These are phyloP conservation scores for Drosophila suboccidentalis DNA, from an alignment of 2,888 invertebrate genomes.

Conservation along the genomic window DNA sequence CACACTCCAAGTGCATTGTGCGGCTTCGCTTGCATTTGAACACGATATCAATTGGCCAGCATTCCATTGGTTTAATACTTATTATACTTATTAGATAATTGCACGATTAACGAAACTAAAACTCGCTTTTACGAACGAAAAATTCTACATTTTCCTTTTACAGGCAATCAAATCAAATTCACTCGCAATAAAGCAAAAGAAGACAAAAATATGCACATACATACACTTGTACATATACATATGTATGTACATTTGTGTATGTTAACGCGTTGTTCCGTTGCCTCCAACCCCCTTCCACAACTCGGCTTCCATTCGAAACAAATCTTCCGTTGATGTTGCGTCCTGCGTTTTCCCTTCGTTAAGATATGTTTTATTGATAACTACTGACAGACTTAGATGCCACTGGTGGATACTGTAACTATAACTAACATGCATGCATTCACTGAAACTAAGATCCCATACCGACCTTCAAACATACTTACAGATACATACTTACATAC, in stretches of 20 bases:
- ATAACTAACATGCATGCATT: conserved; percentile 39
- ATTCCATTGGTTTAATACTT: conserved; percentile 53
- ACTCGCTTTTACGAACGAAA: conserved; percentile 23
- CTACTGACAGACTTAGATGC: conserved; percentile 65
- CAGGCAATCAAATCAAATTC: conserved; percentile 44
- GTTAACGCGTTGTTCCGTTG: conserved; percentile 24
- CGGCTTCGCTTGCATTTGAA: conserved; percentile 54
- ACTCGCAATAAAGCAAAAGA: conserved; percentile 12
- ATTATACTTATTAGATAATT: conserved; percentile 70
- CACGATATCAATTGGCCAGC: conserved; percentile 64
- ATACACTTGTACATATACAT: background rate
- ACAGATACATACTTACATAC: conserved; percentile 7
- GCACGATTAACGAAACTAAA: conserved; percentile 44
- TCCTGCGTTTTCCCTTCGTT: conserved; percentile 43
- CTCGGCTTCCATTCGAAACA: conserved; percentile 62
- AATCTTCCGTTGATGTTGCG: conserved; percentile 66
- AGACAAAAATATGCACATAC: background rate
- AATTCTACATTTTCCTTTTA: conserved; percentile 51
- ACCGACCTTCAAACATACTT: conserved; percentile 23
- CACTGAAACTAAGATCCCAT: conserved; percentile 25
- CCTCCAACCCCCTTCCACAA: conserved; percentile 8
- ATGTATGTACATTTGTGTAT: background rate
- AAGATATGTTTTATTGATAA: conserved; percentile 24
- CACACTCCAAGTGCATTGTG: conserved; percentile 34
- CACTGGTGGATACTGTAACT: conserved; percentile 73